Evolutionary conservation across 2,888 invertebrate genomes (phyloP), one percentile per base, ranked within the genome.

Genomic region (Conomelus anceps): DNA sequence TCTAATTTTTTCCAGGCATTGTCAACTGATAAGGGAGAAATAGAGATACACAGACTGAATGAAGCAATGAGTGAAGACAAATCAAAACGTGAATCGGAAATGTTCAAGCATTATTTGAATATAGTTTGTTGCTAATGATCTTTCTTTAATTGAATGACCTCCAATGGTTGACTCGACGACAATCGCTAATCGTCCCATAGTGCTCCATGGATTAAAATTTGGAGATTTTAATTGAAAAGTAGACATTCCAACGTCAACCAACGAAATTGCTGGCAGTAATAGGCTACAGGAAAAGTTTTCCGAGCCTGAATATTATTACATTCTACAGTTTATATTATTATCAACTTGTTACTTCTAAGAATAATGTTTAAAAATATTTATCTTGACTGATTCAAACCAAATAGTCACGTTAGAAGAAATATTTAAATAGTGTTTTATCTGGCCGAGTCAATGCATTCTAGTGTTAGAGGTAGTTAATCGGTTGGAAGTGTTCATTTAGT

Each of bases 41-140:
- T 89, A 24, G 88, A 89, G 29, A 87, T 89, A 1, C 88, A 88
- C 23, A 88, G 85, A 22, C 85, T 89, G 22, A 88, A 89, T 89
- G 89, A 85, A 63, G 89, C 63, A 63, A 20, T 63, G 63, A 63
- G 63, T n/a, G 63, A 63, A 63, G 63, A n/a, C 63, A 63, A 63
- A 63, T 63, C 63, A 63, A 63, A 63, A 63, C 20, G 63, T n/a
- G 63, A 63, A 63, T 63, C 63, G 1, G n/a, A 63, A 63, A 63
- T 63, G 63, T 63, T 63, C 63, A 63, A 63, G 7, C 63, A 63
- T 63, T 63, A 63, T 63, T 63, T 63, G 13, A 63, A 63, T 63
- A 63, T 63, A 63, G 63, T 63, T 13, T 63, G 63, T n/a, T 63
- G n/a, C 0, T 34, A 17, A 34, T 9, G 34, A 34, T 34, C 17